Conservation (phyloP, 1,140 invertebrate species). For the Lerema accius region DNA sequence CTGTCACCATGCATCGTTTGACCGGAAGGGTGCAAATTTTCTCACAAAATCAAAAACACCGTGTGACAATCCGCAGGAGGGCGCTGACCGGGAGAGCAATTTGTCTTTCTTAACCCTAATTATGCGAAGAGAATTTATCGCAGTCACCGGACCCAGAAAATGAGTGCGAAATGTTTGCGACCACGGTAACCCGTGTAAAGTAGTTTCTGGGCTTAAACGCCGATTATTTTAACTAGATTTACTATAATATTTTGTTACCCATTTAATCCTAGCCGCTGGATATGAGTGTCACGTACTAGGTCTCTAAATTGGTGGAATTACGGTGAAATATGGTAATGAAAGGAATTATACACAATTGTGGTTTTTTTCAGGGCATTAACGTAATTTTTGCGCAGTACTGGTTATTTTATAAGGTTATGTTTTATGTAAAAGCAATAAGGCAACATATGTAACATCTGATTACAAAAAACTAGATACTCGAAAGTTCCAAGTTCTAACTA, state of each 20-base stretch:
- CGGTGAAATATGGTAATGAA: neutral
- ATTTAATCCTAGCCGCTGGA: neutral
- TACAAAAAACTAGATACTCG: too few species aligned
- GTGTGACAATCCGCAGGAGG: conserved; percentile 7
- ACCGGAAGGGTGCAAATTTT: conserved; percentile 1
- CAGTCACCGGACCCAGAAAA: conserved; percentile 35
- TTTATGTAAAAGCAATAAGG: too few species aligned
- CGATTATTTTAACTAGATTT: conserved; percentile 28
- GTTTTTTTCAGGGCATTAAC: too few species aligned
- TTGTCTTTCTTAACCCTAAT: conserved; percentile 66
- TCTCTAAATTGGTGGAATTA: neutral
- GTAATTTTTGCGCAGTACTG: too few species aligned
- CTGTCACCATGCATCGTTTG: neutral
- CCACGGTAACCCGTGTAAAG: conserved; percentile 21
- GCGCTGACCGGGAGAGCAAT: conserved; percentile 42
- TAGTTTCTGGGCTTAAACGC: conserved; percentile 21
- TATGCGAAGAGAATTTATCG: conserved; percentile 69
- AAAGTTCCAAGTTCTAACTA: too few species aligned
- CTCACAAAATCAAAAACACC: conserved; percentile 21
- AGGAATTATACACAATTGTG: too few species aligned
- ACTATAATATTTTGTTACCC: conserved; percentile 6
- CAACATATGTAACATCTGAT: too few species aligned
- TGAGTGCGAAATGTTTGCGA: conserved; percentile 27
- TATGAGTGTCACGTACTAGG: neutral
- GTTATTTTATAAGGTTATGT: too few species aligned